A percentile compares a stretch with the other conserved stretches of the same genome.
Evolutionary conservation across 2,113 vertebrate species (phyloP).

Genomic region (Maccullochella peelii): DNA sequence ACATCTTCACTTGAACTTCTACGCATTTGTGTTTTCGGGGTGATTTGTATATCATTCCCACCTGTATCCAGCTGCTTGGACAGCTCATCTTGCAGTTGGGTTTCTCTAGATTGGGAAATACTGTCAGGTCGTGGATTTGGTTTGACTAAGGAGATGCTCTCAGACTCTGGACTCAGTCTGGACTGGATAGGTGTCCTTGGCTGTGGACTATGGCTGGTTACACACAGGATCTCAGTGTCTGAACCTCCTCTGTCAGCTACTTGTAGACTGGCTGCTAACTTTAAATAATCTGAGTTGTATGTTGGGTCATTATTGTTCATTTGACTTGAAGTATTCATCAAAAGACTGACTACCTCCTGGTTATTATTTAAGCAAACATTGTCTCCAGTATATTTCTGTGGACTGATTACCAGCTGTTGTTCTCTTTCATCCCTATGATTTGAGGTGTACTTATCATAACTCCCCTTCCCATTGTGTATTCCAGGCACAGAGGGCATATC

Average conservation of each 20-base stretch:
- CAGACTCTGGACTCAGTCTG: constrained; percentile 32
- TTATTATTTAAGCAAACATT: constrained; percentile 16
- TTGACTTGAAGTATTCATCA: constrained; percentile 4
- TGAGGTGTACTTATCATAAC: constrained; percentile 9
- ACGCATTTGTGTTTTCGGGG: constrained; percentile 28
- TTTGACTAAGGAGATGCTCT: constrained; percentile 23
- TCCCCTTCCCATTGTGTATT: constrained; percentile 26
- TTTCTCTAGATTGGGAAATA: constrained; percentile 36
- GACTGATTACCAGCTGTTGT: not conserved
- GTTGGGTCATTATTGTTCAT: constrained; percentile 17
- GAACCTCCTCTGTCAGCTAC: constrained; percentile 32
- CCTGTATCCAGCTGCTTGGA: constrained; percentile 12
- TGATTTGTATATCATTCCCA: constrained; percentile 21
- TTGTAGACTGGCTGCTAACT: constrained; percentile 11
- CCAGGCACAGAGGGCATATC: constrained; percentile 31
- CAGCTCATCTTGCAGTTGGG: constrained; percentile 21
- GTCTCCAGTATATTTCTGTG: constrained; percentile 15
- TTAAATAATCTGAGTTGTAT: constrained; percentile 21
- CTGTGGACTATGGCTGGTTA: constrained; percentile 8
- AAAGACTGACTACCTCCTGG: constrained; percentile 15
- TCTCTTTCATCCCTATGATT: constrained; percentile 29
- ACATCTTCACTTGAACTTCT: constrained; percentile 43
- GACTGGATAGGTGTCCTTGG: not conserved
- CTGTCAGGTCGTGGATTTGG: constrained; percentile 20
- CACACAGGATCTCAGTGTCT: constrained; percentile 41